Evolutionary conservation across 2,888 invertebrate genomes (phyloP), one percentile per base, ranked within the genome.

Genomic region (Melinopterus prodromus): DNA sequence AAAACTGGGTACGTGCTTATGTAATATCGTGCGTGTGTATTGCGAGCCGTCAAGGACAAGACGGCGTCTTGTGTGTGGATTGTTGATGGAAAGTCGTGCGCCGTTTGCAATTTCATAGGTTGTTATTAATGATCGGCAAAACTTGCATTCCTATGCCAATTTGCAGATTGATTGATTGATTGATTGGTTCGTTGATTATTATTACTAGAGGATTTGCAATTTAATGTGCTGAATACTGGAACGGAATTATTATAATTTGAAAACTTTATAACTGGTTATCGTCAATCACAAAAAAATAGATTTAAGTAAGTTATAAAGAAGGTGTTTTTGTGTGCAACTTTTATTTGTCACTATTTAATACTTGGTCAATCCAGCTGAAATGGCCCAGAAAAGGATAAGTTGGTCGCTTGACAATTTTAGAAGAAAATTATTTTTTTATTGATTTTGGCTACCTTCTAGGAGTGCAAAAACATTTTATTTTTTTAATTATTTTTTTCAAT

Each of bases 21-120:
- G 77, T 70, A 16, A 77, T 70, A 53, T 14, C 26, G 26, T 74
- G 3, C 77, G 6, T 77, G 77, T 26, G 9, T 26, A 9, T 9
- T 75, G 36, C 16, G 16, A 36, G 75, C 4, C 15, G 15, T 53
- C 76, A 38, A 15, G 69, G 53, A 53, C 26, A 76, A 76, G 69
- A 53, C 71, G 16, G 26, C 15, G 71, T 38, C 71, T 71, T 71
- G 53, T 53, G 53, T 53, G 26, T 53, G 53, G 26, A 26, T 26
- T 53, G 1, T 53, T 53, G 53, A 53, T 53, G 53, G 53, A 53
- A 53, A 53, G 53, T 53, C 53, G 7, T 53, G 53, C 7, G 1
- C 5, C 53, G 53, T 3, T 53, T 53, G 12, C 7, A 53, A 53
- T 53, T 53, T 53, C 53, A 7, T 12, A 53, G 53, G 7, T 53